Evolutionary conservation across 2,113 vertebrate genomes (phyloP).

Genomic region (Aphelocoma coerulescens): DNA sequence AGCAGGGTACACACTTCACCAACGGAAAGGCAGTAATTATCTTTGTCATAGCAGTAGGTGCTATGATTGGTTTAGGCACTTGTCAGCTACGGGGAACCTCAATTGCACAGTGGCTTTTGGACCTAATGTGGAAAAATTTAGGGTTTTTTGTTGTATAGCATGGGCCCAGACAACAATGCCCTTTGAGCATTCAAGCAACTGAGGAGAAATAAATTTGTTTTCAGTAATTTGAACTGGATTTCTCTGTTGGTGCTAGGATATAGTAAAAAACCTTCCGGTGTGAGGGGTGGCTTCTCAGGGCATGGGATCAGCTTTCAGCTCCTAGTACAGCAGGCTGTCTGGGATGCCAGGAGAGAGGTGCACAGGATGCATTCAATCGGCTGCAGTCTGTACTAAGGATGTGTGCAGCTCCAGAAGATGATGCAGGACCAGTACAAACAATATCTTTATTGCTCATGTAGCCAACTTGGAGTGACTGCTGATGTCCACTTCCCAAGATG

Average conservation of each 20-base stretch:
- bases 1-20: not conserved
- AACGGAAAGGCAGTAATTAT: slow-evolving; percentile 12
- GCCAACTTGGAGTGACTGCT: not conserved
- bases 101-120: not conserved
- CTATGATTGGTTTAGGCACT: slow-evolving; percentile 44
- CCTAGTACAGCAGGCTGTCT: not conserved
- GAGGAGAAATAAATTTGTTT: not conserved
- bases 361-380: not conserved
- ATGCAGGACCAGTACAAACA: not conserved
- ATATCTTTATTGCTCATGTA: not conserved
- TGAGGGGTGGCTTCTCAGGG: not conserved
- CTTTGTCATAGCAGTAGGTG: slow-evolving; percentile 42
- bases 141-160: not conserved
- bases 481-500: not conserved
- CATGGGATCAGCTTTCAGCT: not conserved
- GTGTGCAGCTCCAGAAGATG: not conserved
- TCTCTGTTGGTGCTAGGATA: not conserved
- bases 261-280: not conserved
- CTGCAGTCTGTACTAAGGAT: not conserved
- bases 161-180: not conserved
- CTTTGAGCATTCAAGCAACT: not conserved
- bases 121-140: not conserved
- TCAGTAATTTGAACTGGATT: not conserved
- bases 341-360: not conserved
- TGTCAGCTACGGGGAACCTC: slow-evolving; percentile 6